Percentiles rank a stretch among this genome's conserved stretches.
Conservation (phyloP, 1,140 invertebrate genomes). For the Aphelinus atriplicis region DNA sequence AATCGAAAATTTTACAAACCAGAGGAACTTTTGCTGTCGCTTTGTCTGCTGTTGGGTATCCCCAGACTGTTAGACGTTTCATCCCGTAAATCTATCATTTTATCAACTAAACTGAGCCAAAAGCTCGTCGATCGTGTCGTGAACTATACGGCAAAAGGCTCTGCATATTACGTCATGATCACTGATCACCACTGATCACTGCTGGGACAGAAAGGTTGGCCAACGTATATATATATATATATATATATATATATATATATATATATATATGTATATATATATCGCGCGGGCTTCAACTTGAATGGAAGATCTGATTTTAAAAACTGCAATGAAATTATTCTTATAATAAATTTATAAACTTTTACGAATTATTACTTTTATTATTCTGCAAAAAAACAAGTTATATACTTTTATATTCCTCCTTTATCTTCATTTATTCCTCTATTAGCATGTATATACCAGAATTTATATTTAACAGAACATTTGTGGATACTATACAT, state of each 20-base stretch:
- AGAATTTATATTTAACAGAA: conserved; percentile 9
- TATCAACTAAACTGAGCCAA: conserved; percentile 26
- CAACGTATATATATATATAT: neutral
- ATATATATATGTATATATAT: neutral
- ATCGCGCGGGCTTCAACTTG: too few relatives aligned
- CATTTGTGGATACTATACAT: neutral
- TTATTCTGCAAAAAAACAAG: neutral
- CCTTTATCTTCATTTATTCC: too few relatives aligned
- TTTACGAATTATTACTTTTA: too few relatives aligned
- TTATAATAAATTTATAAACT: neutral
- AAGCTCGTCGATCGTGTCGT: conserved; percentile 17
- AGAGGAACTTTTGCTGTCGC: conserved; percentile 47
- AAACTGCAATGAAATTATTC: neutral
- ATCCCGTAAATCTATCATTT: conserved; percentile 57
- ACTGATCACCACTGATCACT: neutral
- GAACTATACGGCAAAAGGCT: conserved; percentile 11
- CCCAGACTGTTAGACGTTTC: conserved; percentile 35
- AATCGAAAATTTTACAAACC: conserved; percentile 41
- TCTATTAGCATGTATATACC: neutral
- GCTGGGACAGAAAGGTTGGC: neutral
- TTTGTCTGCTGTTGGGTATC: conserved; percentile 37
- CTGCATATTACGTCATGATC: conserved; percentile 15
- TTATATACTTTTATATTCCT: neutral
- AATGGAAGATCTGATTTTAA: too few relatives aligned
- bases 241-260: neutral